Evolutionary conservation across 2,113 vertebrate genomes (phyloP).

Genomic region (Heloderma charlesbogerti): DNA sequence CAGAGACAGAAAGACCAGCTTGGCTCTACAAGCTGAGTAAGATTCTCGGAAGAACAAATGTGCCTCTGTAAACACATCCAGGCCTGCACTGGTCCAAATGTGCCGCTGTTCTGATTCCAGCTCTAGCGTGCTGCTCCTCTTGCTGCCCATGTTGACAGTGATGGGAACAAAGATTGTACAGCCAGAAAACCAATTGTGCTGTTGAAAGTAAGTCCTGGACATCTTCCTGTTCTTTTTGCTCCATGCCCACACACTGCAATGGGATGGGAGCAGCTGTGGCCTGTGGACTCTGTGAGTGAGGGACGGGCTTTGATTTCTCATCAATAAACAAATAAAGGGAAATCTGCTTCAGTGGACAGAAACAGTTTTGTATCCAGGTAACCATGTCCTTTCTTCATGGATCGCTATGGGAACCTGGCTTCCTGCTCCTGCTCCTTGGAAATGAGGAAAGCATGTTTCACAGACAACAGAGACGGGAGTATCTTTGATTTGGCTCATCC

Average conservation of each 20-base stretch:
- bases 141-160: neutral
- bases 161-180: neutral
- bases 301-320: constrained; percentile 56
- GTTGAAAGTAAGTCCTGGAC: neutral
- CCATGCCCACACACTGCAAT: neutral
- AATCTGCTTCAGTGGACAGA: constrained; percentile 38
- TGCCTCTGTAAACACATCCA: neutral
- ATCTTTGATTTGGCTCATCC: constrained; percentile 68
- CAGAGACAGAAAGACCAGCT: neutral
- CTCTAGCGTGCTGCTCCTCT: neutral
- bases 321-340: constrained; percentile 63
- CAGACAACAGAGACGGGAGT: constrained; percentile 43
- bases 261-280: constrained; percentile 8
- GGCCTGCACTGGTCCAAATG: neutral
- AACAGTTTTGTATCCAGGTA: constrained; percentile 72
- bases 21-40: neutral
- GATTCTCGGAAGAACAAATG: neutral
- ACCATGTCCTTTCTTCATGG: constrained; percentile 65
- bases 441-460: constrained; percentile 63
- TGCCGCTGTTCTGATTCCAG: neutral
- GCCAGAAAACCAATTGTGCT: neutral
- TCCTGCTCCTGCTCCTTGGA: constrained; percentile 64
- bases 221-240: neutral
- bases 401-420: constrained; percentile 76
- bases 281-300: neutral